A percentile compares a stretch with the other conserved stretches of the same genome.
Evolutionary conservation across 2,113 vertebrate genomes (phyloP).

Genomic region (Dolichotis patagonum): DNA sequence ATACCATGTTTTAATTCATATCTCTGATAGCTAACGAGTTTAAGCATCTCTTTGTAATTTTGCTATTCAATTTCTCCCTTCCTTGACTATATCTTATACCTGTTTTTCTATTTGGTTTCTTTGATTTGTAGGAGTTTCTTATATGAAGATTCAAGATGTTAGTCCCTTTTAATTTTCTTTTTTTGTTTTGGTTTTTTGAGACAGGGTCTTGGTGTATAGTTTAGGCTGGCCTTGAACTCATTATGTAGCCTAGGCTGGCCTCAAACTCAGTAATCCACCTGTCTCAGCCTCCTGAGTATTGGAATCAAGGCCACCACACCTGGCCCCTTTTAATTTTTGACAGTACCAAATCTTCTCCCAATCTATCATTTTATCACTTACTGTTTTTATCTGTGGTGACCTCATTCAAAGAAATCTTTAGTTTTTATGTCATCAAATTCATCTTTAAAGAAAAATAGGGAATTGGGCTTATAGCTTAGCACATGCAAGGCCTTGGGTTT

Average conservation of each 20-base stretch:
- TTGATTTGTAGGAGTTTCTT: background rate
- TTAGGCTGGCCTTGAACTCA: background rate
- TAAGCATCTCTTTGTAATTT: background rate
- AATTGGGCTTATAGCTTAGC: background rate
- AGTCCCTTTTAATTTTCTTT: background rate
- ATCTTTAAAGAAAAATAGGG: background rate
- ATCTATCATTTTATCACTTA: background rate
- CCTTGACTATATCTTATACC: background rate
- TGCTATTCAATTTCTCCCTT: background rate
- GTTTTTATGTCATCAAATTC: background rate
- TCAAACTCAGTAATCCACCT: too few species aligned
- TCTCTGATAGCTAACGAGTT: background rate
- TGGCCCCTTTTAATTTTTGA: background rate
- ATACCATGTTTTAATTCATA: background rate
- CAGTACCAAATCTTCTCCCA: background rate
- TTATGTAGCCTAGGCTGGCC: too few species aligned
- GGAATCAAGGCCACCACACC: too few species aligned
- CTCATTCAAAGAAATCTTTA: background rate
- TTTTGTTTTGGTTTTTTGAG: background rate
- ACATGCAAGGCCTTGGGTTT: background rate
- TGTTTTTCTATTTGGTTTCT: background rate
- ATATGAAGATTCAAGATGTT: background rate
- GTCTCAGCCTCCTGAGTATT: too few species aligned
- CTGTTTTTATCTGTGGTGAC: background rate
- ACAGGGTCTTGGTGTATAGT: background rate